Evolutionary conservation across 2,113 vertebrate species (phyloP), one percentile per base, ranked within the genome.

Genomic region (Leucosticte australis): DNA sequence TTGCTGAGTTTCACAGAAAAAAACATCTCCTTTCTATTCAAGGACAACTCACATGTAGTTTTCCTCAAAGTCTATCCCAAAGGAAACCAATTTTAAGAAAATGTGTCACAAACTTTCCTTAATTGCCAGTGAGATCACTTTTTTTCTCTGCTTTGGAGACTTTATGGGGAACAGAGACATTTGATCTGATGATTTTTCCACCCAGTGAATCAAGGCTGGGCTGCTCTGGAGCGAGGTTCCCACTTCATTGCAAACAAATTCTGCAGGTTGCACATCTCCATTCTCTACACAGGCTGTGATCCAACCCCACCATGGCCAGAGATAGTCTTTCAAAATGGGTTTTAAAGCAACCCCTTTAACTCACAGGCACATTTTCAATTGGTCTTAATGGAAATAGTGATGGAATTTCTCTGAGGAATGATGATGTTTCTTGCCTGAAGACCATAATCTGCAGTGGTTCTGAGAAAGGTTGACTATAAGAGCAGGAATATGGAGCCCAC

Each of bases 151-250:
- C 14, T 87, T 71, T 75, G 89, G 83, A 52, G 95, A 95, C 91
- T 96, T 96, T 84, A 87, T 60, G 46, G 26, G 84, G 83, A 96
- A 60, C 42, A 87, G 83, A 93, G 85, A 50, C 75, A 80, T 91
- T 95, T 95, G 91, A 94, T 95, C 49, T 80, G 89, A 87, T 89
- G 59, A 85, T 96, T 97, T 97, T 97, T 74, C 87, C 60, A 91
- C 65, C 41, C 37, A 35, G 22, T 71, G 55, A 77, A 89, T 81
- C 63, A 81, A 26, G 31, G 39, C 5, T 50, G 37, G 47, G 18
- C n/a, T 74, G 20, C 23, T 35, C n/a, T 23, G 24, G 75, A 56
- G n/a, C 14, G 60, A 75, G 91, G 2, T 6, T 73, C 28, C 31
- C 23, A 6, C 46, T 76, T 62, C 14, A 42, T 11, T 69, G 47